Evolutionary conservation across 2,888 invertebrate species (phyloP), one percentile per base, ranked within the genome.

Genomic region (Apamea sordens): DNA sequence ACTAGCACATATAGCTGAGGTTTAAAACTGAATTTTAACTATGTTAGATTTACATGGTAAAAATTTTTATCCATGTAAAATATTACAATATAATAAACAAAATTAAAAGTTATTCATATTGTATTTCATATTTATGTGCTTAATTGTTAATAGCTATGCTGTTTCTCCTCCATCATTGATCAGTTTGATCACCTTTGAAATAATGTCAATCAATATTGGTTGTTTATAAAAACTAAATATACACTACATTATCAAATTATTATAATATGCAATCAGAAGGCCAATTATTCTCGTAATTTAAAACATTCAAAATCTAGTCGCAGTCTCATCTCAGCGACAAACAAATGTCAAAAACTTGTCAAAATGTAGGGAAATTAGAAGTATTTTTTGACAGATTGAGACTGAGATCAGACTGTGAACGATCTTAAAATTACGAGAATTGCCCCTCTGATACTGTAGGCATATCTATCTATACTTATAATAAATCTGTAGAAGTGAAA

Each of bases 201-300:
- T 76, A 76, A 76, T 44, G 32, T 59, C 2, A 6, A 44, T 8
- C 18, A 53, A 41, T 44, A 73, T 53, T 47, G 44, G 4, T 47
- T 47, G 18, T 44, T 11, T 28, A 53, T 18, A 18, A 32, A 28
- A 21, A 2, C 44, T 21, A 0, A 21, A 32, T 7, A 69, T 7
- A 28, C 18, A 53, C 44, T 36, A 21, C 21, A 61, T 72, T n/a
- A 63, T 24, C 41, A 32, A 63, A 73, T 73, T 64, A 15, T 59
- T 41, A 77, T 61, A 28, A 59, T 50, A 50, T 70, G 11, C 21
- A 65, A 44, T 67, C n/a, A n/a, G n/a, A n/a, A n/a, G n/a, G n/a
- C n/a, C n/a, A n/a, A n/a, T n/a, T n/a, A n/a, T n/a, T n/a, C n/a
- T n/a, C n/a, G n/a, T n/a, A n/a, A n/a, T n/a, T n/a, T n/a, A n/a